These are phyloP conservation scores for Anser cygnoides DNA, from an alignment of 2,113 vertebrate genomes.

Conservation along the genomic window DNA sequence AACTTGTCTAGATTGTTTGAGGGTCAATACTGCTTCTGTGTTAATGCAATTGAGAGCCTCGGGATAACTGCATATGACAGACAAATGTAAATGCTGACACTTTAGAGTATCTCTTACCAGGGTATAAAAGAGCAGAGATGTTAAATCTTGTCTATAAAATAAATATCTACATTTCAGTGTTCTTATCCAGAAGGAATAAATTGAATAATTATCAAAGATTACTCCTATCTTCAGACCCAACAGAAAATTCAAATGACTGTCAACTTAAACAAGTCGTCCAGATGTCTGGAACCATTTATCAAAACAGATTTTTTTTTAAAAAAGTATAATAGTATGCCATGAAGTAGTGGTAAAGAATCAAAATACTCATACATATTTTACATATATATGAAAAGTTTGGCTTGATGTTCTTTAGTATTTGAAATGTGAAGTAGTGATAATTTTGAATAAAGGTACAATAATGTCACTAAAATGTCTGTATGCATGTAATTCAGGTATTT, in stretches of 20 bases:
- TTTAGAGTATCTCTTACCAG: not conserved
- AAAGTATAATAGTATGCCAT: not conserved
- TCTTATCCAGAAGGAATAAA: constrained; percentile 29
- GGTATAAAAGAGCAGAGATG: constrained; percentile 29
- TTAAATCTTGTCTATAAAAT: constrained; percentile 35
- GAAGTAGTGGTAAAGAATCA: not conserved
- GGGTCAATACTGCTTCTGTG: not conserved
- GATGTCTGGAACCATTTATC: not conserved
- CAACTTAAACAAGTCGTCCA: not conserved
- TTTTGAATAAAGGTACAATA: not conserved
- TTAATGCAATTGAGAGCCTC: not conserved
- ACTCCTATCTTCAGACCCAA: not conserved
- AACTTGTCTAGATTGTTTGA: not conserved
- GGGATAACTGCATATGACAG: not conserved
- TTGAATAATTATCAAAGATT: constrained; percentile 40
- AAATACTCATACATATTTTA: not conserved
- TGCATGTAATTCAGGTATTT: not conserved
- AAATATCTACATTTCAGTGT: not conserved
- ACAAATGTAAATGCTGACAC: not conserved
- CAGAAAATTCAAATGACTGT: not conserved
- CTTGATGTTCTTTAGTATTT: not conserved
- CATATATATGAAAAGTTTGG: not conserved
- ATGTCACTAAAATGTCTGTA: not conserved
- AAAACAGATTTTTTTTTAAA: not conserved
- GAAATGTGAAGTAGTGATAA: not conserved